Percentiles rank a stretch among this genome's conserved stretches.
These are phyloP conservation scores for Ceyx cyanopectus DNA, from an alignment of 2,113 vertebrate genomes.

Conservation along the genomic window DNA sequence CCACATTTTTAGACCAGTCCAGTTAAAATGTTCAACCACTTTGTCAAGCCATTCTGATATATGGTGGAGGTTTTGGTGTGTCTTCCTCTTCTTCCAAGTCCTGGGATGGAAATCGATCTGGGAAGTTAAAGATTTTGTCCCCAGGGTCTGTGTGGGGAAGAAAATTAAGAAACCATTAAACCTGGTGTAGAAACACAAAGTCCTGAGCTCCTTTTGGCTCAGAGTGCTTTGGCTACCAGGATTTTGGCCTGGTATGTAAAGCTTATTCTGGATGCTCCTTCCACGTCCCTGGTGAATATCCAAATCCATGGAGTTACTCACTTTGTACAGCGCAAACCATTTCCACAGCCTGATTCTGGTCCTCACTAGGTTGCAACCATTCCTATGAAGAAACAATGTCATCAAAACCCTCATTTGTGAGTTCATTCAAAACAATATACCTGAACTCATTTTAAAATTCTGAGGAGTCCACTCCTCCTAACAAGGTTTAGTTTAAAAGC, in stretches of 20 bases:
- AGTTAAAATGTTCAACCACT: rapidly evolving
- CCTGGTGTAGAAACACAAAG: background rate
- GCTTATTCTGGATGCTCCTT: background rate
- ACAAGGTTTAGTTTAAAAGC: background rate
- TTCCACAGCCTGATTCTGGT: constrained; percentile 80
- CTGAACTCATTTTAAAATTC: background rate
- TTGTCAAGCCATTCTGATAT: constrained; percentile 80
- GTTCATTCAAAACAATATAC: background rate
- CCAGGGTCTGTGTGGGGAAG: constrained; percentile 66
- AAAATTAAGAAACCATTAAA: background rate
- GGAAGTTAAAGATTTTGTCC: constrained; percentile 77
- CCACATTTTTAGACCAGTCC: background rate
- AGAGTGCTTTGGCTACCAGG: background rate
- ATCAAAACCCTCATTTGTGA: background rate
- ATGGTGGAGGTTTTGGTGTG: constrained; percentile 71
- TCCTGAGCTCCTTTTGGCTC: background rate
- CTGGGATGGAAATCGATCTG: constrained; percentile 55
- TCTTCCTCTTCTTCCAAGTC: constrained; percentile 68
- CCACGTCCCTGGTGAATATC: background rate
- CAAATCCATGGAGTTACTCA: constrained; percentile 30
- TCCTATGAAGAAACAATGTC: constrained; percentile 72
- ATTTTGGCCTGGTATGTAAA: background rate
- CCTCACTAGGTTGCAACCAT: constrained; percentile 80
- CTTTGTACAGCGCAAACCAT: constrained; percentile 83
- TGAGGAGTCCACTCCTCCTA: background rate